Conservation (phyloP, 2,113 vertebrate species). For the Corydoras sp. region DNA sequence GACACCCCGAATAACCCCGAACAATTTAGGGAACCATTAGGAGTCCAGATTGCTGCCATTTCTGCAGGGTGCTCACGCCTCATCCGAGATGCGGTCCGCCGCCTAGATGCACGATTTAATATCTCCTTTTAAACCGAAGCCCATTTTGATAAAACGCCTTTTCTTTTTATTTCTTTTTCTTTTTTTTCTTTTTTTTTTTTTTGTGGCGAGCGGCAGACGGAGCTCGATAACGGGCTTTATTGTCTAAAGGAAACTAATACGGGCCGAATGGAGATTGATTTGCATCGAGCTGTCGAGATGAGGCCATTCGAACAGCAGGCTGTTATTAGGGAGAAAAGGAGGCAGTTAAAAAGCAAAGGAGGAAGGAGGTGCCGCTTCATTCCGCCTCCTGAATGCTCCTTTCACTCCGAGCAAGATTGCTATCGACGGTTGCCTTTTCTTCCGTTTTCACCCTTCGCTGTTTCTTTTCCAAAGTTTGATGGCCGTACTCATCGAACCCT, state of each 20-base stretch:
- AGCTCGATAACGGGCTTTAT: slow-evolving; percentile 17
- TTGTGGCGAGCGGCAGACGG: background rate
- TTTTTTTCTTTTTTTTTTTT: background rate
- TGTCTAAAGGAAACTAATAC: slow-evolving; percentile 28
- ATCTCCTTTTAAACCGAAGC: background rate
- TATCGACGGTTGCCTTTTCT: slow-evolving; percentile 30
- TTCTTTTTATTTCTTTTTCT: too few species aligned
- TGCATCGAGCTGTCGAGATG: slow-evolving; percentile 28
- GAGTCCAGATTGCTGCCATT: too few species aligned
- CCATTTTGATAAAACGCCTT: slow-evolving; percentile 12
- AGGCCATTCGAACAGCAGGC: slow-evolving; percentile 33
- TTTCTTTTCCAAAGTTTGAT: slow-evolving; percentile 1
- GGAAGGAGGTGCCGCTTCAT: slow-evolving; percentile 9
- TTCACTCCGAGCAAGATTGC: slow-evolving; percentile 28
- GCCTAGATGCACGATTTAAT: background rate
- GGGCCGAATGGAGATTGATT: slow-evolving; percentile 41
- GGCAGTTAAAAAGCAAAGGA: slow-evolving; percentile 13
- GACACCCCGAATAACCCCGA: too few species aligned
- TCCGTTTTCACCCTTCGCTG: background rate
- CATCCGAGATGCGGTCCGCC: too few species aligned
- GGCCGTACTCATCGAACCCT: slow-evolving; percentile 19
- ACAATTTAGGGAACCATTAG: too few species aligned
- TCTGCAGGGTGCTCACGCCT: too few species aligned
- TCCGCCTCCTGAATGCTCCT: slow-evolving; percentile 13
- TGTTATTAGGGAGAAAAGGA: slow-evolving; percentile 38